Evolutionary conservation across 2,888 invertebrate genomes (phyloP).

Genomic region (Tachina fera): DNA sequence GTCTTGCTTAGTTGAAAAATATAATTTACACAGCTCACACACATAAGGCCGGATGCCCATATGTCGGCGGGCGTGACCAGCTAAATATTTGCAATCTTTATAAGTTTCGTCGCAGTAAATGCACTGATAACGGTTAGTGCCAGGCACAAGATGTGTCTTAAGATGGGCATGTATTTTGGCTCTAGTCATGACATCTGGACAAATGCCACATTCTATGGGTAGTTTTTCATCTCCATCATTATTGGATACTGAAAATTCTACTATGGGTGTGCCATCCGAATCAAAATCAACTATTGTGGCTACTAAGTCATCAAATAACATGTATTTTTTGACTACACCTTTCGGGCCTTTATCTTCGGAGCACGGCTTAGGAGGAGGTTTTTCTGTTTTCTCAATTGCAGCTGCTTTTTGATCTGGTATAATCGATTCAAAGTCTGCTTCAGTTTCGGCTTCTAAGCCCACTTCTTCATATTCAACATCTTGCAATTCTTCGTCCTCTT

Average conservation of each 20-base stretch:
- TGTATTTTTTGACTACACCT: constrained; percentile 69
- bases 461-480: constrained; percentile 60
- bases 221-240: constrained; percentile 75
- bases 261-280: constrained; percentile 77
- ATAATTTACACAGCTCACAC: constrained; percentile 78
- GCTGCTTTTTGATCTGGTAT: constrained; percentile 5
- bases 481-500: constrained; percentile 44
- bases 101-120: constrained; percentile 79
- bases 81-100: constrained; percentile 79
- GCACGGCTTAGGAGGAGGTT: constrained; percentile 27
- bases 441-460: constrained; percentile 18
- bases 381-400: constrained; percentile 28
- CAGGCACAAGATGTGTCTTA: constrained; percentile 77
- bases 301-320: constrained; percentile 79
- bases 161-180: constrained; percentile 76
- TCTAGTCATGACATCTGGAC: constrained; percentile 78
- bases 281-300: constrained; percentile 80
- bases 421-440: constrained; percentile 4
- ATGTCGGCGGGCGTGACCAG: constrained; percentile 79
- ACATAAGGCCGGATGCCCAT: constrained; percentile 80
- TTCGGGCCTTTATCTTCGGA: constrained; percentile 44
- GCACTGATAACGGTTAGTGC: constrained; percentile 77
- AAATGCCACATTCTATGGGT: constrained; percentile 80
- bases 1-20: constrained; percentile 80
- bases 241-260: constrained; percentile 77